A percentile compares a stretch with the other conserved stretches of the same genome.
Evolutionary conservation across 2,888 invertebrate species (phyloP).

Genomic region (Argynnis bischoffii): DNA sequence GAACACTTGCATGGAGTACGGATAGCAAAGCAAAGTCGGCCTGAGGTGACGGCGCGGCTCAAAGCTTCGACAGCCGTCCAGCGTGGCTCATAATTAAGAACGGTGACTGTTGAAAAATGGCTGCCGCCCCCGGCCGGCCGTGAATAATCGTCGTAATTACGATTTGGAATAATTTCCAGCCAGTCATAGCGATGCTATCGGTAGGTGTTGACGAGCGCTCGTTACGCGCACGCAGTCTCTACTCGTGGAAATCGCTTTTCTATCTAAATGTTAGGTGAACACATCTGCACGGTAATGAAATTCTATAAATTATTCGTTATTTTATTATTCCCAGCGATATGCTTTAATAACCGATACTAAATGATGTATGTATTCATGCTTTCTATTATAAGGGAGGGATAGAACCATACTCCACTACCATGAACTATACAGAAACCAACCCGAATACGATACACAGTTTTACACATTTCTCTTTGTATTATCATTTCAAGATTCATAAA

Average conservation of each 20-base stretch:
- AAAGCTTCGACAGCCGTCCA: conserved; percentile 82
- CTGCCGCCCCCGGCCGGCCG: conserved; percentile 82
- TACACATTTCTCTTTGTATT: no score
- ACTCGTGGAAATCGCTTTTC: conserved; percentile 67
- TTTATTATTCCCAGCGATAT: no score
- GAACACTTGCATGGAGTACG: conserved; percentile 47
- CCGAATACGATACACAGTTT: no score
- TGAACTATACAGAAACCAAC: no score
- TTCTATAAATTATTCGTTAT: no score
- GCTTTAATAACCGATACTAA: no score
- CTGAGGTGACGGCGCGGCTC: conserved; percentile 80
- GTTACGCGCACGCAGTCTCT: conserved; percentile 74
- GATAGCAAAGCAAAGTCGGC: conserved; percentile 65
- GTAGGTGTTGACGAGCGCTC: conserved; percentile 80
- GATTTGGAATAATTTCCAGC: conserved; percentile 82
- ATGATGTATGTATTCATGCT: no score
- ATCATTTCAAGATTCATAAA: no score
- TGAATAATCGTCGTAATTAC: conserved; percentile 83
- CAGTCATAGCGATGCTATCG: conserved; percentile 83
- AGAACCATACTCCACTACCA: no score
- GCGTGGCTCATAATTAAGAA: conserved; percentile 81
- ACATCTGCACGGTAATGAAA: not conserved
- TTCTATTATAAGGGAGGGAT: no score
- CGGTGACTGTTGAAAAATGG: conserved; percentile 83
- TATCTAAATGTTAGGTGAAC: conserved; percentile 37